These are phyloP conservation scores for Pachypanchax playfairii DNA, from an alignment of 2,113 vertebrate genomes.

Conservation along the genomic window DNA sequence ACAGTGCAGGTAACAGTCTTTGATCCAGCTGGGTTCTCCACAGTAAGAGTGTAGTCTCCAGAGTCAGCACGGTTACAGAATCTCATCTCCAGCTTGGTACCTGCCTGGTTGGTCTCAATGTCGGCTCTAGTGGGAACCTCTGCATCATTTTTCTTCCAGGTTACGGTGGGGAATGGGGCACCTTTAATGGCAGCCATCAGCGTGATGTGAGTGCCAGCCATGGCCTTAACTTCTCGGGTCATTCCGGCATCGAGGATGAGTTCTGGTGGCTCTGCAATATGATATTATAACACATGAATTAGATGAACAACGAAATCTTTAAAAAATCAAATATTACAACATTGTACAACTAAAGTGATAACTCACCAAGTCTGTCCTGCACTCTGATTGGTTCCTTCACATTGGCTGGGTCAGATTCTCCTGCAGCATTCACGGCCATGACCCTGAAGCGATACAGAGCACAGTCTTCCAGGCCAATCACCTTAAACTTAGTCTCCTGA, in stretches of 20 bases:
- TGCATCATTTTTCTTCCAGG: constrained; percentile 92
- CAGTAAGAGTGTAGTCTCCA: constrained; percentile 92
- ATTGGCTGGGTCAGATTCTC: constrained; percentile 90
- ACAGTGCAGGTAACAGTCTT: constrained; percentile 95
- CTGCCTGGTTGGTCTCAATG: constrained; percentile 86
- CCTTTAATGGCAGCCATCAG: constrained; percentile 94
- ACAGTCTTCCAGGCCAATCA: constrained; percentile 90
- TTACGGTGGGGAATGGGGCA: constrained; percentile 92
- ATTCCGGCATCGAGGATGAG: constrained; percentile 93
- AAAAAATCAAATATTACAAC: background rate
- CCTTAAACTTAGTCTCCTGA: constrained; percentile 91
- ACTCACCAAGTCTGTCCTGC: constrained; percentile 92
- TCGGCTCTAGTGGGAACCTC: constrained; percentile 91
- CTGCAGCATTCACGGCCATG: constrained; percentile 91
- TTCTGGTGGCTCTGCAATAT: constrained; percentile 89
- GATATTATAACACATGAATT: background rate
- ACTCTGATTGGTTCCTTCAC: constrained; percentile 88
- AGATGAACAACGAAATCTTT: background rate
- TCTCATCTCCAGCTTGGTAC: constrained; percentile 93
- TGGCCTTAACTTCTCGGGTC: constrained; percentile 91
- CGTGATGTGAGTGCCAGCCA: constrained; percentile 88
- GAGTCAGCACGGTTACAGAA: constrained; percentile 91
- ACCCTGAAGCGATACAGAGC: constrained; percentile 90
- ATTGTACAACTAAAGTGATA: background rate
- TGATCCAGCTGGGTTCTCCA: constrained; percentile 92